These are phyloP conservation scores for Danaus melanippus DNA, from an alignment of 1,140 invertebrate species.

Conservation along the genomic window DNA sequence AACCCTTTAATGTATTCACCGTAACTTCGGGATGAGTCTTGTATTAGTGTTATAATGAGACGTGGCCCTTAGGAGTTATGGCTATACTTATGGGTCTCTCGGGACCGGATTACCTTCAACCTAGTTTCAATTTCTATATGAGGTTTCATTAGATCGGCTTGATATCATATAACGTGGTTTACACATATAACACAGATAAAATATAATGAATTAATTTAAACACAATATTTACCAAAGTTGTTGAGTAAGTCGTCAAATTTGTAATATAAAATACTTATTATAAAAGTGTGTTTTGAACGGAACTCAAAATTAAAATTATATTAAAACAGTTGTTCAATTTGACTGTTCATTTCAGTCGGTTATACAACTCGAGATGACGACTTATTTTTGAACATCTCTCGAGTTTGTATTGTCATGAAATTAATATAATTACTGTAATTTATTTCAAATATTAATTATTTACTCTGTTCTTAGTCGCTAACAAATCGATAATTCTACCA, in stretches of 20 bases:
- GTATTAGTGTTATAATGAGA: slow-evolving; percentile 72
- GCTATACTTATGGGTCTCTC: slow-evolving; percentile 58
- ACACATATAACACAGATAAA: neutral
- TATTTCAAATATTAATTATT: slow-evolving; percentile 28
- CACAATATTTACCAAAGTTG: too few relatives aligned
- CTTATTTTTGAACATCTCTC: neutral
- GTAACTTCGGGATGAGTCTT: slow-evolving; percentile 71
- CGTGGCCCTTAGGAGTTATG: slow-evolving; percentile 69
- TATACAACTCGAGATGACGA: neutral
- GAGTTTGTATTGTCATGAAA: too few relatives aligned
- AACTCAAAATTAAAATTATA: slow-evolving; percentile 1
- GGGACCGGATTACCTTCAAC: slow-evolving; percentile 54
- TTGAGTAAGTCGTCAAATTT: too few relatives aligned
- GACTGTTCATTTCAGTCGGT: neutral
- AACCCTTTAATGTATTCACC: slow-evolving; percentile 71
- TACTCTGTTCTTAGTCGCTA: slow-evolving; percentile 38
- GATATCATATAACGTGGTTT: slow-evolving; percentile 27
- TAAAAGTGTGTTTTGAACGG: neutral
- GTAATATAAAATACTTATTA: too few relatives aligned
- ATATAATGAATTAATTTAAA: too few relatives aligned
- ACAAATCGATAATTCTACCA: slow-evolving; percentile 67
- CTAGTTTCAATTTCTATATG: slow-evolving; percentile 64
- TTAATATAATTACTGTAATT: too few relatives aligned
- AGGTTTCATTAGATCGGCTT: slow-evolving; percentile 38
- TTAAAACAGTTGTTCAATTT: neutral